A percentile compares a stretch with the other conserved stretches of the same genome.
Conservation (phyloP, 2,797 vertebrate species). For the Artibeus jamaicensis region DNA sequence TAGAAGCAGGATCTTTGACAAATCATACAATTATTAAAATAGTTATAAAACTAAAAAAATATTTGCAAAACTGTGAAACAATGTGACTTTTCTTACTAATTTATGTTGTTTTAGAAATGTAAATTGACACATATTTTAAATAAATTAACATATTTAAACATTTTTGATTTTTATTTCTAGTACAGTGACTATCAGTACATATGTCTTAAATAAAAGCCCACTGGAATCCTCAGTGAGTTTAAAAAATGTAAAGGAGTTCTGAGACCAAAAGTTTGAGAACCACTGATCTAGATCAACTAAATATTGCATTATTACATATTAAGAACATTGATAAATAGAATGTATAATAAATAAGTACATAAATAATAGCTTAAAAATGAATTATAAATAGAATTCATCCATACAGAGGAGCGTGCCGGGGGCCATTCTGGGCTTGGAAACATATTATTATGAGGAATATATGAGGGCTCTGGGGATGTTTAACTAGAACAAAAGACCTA, state of each 20-base stretch:
- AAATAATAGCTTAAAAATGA: constrained; percentile 19
- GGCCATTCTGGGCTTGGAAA: not conserved
- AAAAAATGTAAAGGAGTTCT: not conserved
- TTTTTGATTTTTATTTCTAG: not conserved
- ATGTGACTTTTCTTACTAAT: not conserved
- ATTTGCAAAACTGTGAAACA: constrained; percentile 27
- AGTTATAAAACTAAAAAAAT: not conserved
- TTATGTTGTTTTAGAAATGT: constrained; percentile 4
- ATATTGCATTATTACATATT: not conserved
- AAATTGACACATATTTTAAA: not conserved
- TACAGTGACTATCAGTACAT: not conserved
- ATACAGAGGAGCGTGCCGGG: not conserved
- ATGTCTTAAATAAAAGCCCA: not conserved
- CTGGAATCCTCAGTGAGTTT: not conserved
- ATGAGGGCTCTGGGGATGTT: not conserved
- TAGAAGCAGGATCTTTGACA: not conserved
- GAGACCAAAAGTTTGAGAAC: not conserved
- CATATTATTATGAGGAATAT: not conserved
- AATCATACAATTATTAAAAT: not conserved
- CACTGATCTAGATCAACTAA: not conserved
- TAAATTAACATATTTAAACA: not conserved
- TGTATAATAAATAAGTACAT: not conserved
- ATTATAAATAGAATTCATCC: not conserved
- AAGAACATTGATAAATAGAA: not conserved
- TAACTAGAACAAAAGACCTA: not conserved